These are phyloP conservation scores for Brachycybe producta DNA, from an alignment of 2,888 invertebrate genomes.

Conservation along the genomic window DNA sequence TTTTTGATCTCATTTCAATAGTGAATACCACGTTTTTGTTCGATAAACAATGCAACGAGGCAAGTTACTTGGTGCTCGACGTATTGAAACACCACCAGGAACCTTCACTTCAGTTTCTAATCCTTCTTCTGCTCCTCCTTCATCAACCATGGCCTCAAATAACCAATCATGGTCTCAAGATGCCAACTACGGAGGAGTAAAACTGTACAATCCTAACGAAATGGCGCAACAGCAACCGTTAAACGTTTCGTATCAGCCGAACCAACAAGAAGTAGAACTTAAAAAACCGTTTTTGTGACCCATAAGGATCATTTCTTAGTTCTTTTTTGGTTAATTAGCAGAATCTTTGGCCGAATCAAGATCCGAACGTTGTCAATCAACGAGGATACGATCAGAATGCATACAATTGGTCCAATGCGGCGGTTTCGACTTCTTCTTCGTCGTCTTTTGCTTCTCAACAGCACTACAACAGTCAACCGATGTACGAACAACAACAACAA, in stretches of 20 bases:
- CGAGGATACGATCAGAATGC: background rate
- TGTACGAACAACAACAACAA: no score
- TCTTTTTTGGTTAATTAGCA: background rate
- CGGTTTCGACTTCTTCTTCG: background rate
- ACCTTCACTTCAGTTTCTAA: no score
- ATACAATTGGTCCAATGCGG: background rate
- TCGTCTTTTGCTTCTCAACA: no score
- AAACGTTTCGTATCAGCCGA: background rate
- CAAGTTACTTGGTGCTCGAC: no score
- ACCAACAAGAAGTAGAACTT: background rate
- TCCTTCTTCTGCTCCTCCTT: no score
- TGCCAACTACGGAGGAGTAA: slow-evolving; percentile 9
- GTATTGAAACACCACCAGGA: no score
- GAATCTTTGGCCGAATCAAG: background rate
- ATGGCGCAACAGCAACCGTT: background rate
- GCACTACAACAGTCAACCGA: no score
- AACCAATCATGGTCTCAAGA: no score
- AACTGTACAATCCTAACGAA: slow-evolving; percentile 15
- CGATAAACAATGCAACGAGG: no score
- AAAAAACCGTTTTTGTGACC: background rate
- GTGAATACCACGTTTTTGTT: no score
- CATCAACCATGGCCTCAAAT: no score
- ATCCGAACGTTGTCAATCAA: background rate
- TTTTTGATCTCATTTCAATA: no score
- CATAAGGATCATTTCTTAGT: background rate